These are phyloP conservation scores for Pachyuromys duprasi DNA, from an alignment of 2,797 vertebrate species.

Conservation along the genomic window DNA sequence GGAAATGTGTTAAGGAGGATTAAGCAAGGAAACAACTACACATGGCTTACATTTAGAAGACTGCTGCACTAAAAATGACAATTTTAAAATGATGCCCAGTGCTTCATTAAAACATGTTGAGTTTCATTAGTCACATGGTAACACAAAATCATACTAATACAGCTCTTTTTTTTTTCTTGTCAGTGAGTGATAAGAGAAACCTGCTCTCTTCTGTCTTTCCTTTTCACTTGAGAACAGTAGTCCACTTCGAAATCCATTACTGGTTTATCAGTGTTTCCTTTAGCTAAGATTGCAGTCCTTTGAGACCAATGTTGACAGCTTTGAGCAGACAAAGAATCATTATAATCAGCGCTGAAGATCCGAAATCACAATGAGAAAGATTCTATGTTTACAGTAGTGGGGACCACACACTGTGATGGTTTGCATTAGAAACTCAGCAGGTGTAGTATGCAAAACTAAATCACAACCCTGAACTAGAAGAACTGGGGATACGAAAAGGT, in stretches of 20 bases:
- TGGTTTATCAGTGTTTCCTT: background rate
- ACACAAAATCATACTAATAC: background rate
- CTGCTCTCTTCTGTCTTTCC: conserved; percentile 45
- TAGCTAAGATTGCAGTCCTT: conserved; percentile 68
- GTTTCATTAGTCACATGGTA: conserved; percentile 46
- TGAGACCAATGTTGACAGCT: conserved; percentile 84
- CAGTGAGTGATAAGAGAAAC: conserved; percentile 16
- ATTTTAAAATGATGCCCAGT: background rate
- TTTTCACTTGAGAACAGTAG: conserved; percentile 56
- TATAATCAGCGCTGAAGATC: conserved; percentile 86
- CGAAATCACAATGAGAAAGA: conserved; percentile 85
- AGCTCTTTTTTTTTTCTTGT: background rate
- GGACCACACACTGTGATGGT: conserved; percentile 87
- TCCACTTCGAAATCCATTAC: conserved; percentile 49
- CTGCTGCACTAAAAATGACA: conserved; percentile 48
- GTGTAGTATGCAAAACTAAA: conserved; percentile 81
- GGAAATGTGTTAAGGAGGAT: conserved; percentile 75
- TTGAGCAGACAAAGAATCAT: conserved; percentile 86
- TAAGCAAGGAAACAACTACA: conserved; percentile 66
- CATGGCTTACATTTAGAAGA: conserved; percentile 65
- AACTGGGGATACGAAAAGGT: conserved; percentile 83
- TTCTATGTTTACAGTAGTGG: conserved; percentile 86
- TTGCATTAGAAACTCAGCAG: conserved; percentile 88
- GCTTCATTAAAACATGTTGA: conserved; percentile 46
- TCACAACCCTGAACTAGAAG: conserved; percentile 77